These are phyloP conservation scores for Balaeniceps rex DNA, from an alignment of 2,113 vertebrate genomes.

Conservation along the genomic window DNA sequence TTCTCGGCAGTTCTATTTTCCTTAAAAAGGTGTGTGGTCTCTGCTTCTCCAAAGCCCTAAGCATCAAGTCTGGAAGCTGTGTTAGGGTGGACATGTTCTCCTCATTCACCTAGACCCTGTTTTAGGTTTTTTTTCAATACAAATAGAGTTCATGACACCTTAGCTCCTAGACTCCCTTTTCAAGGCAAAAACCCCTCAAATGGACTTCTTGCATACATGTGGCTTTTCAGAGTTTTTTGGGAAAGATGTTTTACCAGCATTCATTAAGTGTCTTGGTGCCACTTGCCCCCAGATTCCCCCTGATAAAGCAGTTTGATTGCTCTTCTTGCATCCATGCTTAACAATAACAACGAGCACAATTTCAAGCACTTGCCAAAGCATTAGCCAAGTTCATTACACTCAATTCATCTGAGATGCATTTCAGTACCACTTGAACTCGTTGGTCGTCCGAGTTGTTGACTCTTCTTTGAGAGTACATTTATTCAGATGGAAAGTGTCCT, in stretches of 20 bases:
- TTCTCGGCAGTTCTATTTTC: not conserved
- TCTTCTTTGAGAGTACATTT: not conserved
- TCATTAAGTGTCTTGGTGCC: not conserved
- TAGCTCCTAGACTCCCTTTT: not conserved
- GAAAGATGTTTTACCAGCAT: not conserved
- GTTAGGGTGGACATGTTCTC: not conserved
- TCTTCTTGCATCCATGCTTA: not conserved
- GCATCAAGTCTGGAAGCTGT: not conserved
- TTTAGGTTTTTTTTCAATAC: not conserved
- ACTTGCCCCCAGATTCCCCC: not conserved
- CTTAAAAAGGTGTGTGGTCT: not conserved
- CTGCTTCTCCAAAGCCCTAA: not conserved
- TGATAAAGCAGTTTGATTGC: not conserved
- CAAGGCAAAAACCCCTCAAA: not conserved
- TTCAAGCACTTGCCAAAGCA: not conserved
- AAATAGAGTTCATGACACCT: not conserved
- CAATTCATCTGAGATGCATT: not conserved
- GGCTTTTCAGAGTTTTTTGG: not conserved
- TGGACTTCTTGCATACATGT: not conserved
- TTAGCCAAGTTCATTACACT: not conserved
- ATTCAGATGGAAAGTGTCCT: not conserved
- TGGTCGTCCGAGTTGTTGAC: not conserved
- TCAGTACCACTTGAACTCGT: not conserved
- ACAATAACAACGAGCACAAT: not conserved
- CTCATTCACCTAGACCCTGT: accelerated